Evolutionary conservation across 2,797 vertebrate genomes (phyloP), one percentile per base, ranked within the genome.

Genomic region (Trematomus bernacchii): DNA sequence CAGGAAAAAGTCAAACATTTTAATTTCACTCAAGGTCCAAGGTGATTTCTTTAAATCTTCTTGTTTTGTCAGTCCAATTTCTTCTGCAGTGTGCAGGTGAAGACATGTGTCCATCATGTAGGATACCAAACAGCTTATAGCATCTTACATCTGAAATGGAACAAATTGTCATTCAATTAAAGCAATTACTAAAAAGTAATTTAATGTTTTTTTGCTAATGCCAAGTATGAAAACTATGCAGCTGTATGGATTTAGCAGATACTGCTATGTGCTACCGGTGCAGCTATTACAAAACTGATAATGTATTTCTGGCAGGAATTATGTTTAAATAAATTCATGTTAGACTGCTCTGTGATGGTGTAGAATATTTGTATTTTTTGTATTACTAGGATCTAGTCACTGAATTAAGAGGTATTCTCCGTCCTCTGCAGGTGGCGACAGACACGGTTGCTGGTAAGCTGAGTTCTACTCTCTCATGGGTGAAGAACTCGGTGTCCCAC

Each of bases 391-490:
- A 59, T 21, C 42, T 52, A 27, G 27, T 57, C 19, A 23, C 16
- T 55, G 16, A 54, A 53, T 18, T 2, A 10, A n/a, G 3, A 43
- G 2, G 5, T 47, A 1, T 52, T 53, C 51, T 84, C 65, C 65
- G 16, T 66, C 84, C 12, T 47, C 27, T 3, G 18, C 91, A 99
- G 98, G 98, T 99, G 98, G 98, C 98, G 97, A 97, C 98, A 96
- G 98, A 99, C 95, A 98, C 96, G 93, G 97, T 98, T 96, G 93
- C 98, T 91, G 97, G 97, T 79, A 99, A 97, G 95, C 95, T 99
- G 96, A 99, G 97, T 96, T 99, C 98, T 93, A 99, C 98, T 97
- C 96, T 99, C 97, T 98, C 98, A 99, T 99, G 98, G 98, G 97
- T 99, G 91, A 99, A 98, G 97, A 99, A 97, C 96, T 99, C 98